These are phyloP conservation scores for Magallana angulata DNA, from an alignment of 1,140 invertebrate genomes.

Conservation along the genomic window DNA sequence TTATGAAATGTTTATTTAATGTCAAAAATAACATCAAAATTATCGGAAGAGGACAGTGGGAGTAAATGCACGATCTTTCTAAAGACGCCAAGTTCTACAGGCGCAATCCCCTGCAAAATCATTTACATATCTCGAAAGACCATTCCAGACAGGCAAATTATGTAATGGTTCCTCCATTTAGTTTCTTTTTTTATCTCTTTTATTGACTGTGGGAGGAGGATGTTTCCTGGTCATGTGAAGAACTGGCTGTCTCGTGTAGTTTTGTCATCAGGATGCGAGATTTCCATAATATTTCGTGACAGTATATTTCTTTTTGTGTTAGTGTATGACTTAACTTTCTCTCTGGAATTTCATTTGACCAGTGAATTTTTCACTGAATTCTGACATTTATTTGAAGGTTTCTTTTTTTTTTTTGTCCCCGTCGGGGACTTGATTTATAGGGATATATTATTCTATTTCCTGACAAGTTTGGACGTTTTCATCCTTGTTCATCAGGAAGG, in stretches of 20 bases:
- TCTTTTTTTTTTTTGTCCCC: too few relatives aligned
- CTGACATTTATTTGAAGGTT: too few relatives aligned
- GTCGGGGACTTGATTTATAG: too few relatives aligned
- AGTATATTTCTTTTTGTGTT: neutral
- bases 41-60: too few relatives aligned
- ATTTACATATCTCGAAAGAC: neutral
- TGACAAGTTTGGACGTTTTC: neutral
- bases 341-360: neutral
- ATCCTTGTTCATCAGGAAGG: neutral
- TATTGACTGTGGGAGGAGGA: neutral
- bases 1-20: too few relatives aligned
- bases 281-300: neutral
- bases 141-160: neutral
- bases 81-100: too few relatives aligned
- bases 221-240: neutral
- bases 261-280: neutral
- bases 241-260: neutral
- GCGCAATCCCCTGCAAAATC: neutral
- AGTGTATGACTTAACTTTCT: neutral
- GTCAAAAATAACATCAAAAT: too few relatives aligned
- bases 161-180: slow-evolving; percentile 11
- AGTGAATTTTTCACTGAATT: too few relatives aligned
- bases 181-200: neutral
- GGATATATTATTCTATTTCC: neutral
- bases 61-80: too few relatives aligned